phyloP scores from a whole-genome alignment of 2,888 invertebrate genomes.

The Patella pellucida region DNA sequence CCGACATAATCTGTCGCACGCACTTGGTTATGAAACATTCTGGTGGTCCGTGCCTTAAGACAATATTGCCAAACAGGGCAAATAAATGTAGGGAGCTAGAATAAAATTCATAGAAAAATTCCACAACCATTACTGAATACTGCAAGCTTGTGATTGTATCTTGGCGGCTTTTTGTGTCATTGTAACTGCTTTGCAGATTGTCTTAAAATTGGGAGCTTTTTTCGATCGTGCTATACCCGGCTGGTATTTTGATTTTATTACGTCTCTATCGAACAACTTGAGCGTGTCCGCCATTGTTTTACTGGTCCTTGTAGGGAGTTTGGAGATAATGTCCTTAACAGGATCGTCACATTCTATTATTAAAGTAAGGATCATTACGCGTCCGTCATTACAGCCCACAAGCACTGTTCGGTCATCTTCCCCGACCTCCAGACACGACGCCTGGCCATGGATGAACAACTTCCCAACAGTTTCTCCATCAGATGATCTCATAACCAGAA shows the following conservation, averaged over 20 bases:
- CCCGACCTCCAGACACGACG: constrained; percentile 48
- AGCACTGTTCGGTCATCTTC: constrained; percentile 59
- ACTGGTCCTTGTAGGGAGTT: constrained; percentile 41
- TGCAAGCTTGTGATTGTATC: constrained; percentile 40
- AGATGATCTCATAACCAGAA: constrained; percentile 46
- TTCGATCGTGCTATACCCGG: too few species aligned
- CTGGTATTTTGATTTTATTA: constrained; percentile 17
- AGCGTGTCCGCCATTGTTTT: neutral
- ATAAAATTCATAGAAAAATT: too few species aligned
- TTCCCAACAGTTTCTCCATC: constrained; percentile 47
- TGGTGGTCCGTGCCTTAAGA: too few species aligned
- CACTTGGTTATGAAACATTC: too few species aligned
- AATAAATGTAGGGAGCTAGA: too few species aligned
- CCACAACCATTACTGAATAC: constrained; percentile 34
- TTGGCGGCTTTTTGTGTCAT: constrained; percentile 36
- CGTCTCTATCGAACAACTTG: too few species aligned
- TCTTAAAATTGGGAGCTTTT: constrained; percentile 45
- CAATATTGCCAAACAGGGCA: too few species aligned
- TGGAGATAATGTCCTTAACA: constrained; percentile 48
- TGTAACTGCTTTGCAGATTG: constrained; percentile 49
- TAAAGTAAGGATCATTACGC: constrained; percentile 57
- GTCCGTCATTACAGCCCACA: constrained; percentile 62
- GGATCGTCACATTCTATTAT: constrained; percentile 57
- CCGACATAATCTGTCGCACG: too few species aligned
- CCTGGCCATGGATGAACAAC: constrained; percentile 57